phyloP scores from a whole-genome alignment of 2,113 vertebrate species.

The Ageneiosus marmoratus region DNA sequence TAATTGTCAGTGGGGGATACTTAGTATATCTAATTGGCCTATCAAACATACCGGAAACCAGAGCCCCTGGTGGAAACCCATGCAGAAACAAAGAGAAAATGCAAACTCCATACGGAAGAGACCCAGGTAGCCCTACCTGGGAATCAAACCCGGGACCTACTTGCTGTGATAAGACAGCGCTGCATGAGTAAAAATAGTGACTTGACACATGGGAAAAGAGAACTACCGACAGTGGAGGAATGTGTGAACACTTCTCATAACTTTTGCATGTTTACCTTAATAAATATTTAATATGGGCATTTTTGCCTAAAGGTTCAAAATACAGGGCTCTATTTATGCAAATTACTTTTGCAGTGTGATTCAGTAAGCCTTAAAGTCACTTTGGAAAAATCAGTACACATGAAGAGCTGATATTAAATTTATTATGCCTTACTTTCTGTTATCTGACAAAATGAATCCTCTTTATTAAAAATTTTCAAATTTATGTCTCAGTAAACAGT shows the following conservation, averaged over 20 bases:
- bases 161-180: too few relatives aligned
- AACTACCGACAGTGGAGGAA: not conserved
- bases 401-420: not conserved
- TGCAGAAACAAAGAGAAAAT: too few relatives aligned
- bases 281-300: not conserved
- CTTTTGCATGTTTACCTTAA: not conserved
- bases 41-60: too few relatives aligned
- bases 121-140: too few relatives aligned
- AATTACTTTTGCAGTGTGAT: not conserved
- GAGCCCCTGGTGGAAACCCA: too few relatives aligned
- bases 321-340: not conserved
- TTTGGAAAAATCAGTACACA: not conserved
- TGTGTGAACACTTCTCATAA: not conserved
- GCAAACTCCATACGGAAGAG: too few relatives aligned
- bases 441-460: not conserved
- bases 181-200: too few relatives aligned
- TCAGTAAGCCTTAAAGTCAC: not conserved
- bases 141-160: too few relatives aligned
- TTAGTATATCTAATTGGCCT: too few relatives aligned
- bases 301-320: not conserved
- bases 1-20: too few relatives aligned
- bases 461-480: not conserved
- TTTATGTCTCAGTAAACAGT: not conserved
- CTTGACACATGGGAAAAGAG: not conserved
- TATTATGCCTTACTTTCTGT: not conserved